Evolutionary conservation across 2,888 invertebrate species (phyloP).

Genomic region (Caradrina kadenii): DNA sequence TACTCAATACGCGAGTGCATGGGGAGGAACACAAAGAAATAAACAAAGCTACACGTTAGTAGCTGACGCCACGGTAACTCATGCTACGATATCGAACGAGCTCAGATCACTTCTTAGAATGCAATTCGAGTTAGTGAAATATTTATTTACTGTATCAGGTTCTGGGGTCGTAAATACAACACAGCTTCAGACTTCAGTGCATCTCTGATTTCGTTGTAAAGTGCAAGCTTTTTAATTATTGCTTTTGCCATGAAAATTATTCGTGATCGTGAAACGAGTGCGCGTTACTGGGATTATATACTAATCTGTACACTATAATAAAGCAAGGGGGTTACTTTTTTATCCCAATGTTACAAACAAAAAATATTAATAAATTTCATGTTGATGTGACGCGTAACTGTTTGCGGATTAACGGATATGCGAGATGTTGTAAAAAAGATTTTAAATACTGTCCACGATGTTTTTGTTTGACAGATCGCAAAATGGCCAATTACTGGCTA

Average conservation of each 20-base stretch:
- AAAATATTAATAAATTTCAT: slow-evolving; percentile 27
- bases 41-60: slow-evolving; percentile 76
- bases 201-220: slow-evolving; percentile 75
- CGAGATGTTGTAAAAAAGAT: slow-evolving; percentile 36
- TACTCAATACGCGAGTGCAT: slow-evolving; percentile 75
- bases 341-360: slow-evolving; percentile 4
- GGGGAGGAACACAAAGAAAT: slow-evolving; percentile 64
- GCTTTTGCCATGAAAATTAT: slow-evolving; percentile 58
- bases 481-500: slow-evolving; percentile 49
- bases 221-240: slow-evolving; percentile 76
- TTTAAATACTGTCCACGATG: slow-evolving; percentile 33
- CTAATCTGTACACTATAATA: slow-evolving; percentile 23
- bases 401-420: slow-evolving; percentile 49
- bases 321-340: slow-evolving; percentile 29
- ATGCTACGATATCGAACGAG: slow-evolving; percentile 74
- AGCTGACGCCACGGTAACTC: slow-evolving; percentile 80
- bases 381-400: slow-evolving; percentile 54
- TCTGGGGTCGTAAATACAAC: slow-evolving; percentile 78
- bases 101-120: slow-evolving; percentile 82
- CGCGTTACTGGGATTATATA: slow-evolving; percentile 5
- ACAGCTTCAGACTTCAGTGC: slow-evolving; percentile 68
- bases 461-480: slow-evolving; percentile 43
- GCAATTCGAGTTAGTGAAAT: slow-evolving; percentile 84
- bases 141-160: slow-evolving; percentile 88
- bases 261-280: slow-evolving; percentile 37